phyloP scores from a whole-genome alignment of 2,888 invertebrate species.

The Drosophila diplacantha region DNA sequence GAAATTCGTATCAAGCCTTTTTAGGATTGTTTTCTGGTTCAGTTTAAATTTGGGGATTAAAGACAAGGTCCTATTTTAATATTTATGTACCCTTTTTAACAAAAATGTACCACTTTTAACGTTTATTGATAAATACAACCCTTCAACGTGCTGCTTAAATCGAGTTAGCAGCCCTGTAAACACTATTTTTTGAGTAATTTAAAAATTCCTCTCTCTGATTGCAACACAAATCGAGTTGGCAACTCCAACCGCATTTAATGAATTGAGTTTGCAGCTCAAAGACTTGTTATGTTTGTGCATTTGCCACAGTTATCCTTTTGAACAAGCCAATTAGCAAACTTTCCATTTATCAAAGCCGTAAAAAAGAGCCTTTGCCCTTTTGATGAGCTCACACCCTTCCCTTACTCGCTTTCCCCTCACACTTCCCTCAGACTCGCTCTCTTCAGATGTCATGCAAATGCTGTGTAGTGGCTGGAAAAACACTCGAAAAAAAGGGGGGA shows the following conservation, averaged over 20 bases:
- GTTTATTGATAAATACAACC: not conserved
- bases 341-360: constrained; percentile 36
- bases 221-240: constrained; percentile 4
- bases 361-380: constrained; percentile 26
- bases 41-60: not conserved
- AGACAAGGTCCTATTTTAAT: not conserved
- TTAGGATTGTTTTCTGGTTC: not conserved
- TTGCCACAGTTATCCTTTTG: constrained; percentile 17
- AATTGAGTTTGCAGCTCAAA: constrained; percentile 11
- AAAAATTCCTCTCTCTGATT: not conserved
- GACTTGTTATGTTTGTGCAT: constrained; percentile 3
- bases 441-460: constrained; percentile 59
- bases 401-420: not conserved
- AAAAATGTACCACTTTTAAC: not conserved
- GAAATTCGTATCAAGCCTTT: constrained; percentile 14
- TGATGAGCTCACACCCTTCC: constrained; percentile 21
- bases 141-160: not conserved
- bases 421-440: not conserved
- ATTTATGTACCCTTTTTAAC: too few relatives aligned
- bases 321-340: constrained; percentile 57
- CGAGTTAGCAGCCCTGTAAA: not conserved
- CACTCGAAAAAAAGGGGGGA: constrained; percentile 29
- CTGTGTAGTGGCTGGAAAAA: constrained; percentile 54
- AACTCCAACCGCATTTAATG: constrained; percentile 8
- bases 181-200: not conserved